phyloP scores from a whole-genome alignment of 1,140 invertebrate species.

The Steinernema feltiae region DNA sequence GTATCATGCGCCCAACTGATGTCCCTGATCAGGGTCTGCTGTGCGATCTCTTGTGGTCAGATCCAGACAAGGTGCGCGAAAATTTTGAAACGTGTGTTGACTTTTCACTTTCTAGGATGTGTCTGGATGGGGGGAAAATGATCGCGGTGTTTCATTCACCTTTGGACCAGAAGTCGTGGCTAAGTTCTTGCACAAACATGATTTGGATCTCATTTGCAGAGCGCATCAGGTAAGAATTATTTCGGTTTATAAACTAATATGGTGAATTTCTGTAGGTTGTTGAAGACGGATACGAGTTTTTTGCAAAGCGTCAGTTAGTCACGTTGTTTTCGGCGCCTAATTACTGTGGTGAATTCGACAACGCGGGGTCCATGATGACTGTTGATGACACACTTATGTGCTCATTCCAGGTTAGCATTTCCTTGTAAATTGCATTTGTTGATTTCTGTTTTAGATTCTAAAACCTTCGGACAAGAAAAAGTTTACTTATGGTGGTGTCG shows the following conservation, averaged over 20 bases:
- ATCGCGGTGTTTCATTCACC: constrained; percentile 64
- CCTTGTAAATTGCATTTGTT: neutral
- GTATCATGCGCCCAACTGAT: constrained; percentile 64
- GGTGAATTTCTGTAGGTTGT: constrained; percentile 72
- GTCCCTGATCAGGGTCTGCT: constrained; percentile 65
- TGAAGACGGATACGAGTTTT: constrained; percentile 97
- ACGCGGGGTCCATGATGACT: constrained; percentile 99
- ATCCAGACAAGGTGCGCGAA: constrained; percentile 48
- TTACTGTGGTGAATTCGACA: constrained; percentile 99
- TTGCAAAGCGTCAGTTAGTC: constrained; percentile 92
- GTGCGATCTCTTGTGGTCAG: constrained; percentile 65
- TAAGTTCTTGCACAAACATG: constrained; percentile 65
- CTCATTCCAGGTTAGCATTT: constrained; percentile 68
- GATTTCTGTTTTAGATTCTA: constrained; percentile 58
- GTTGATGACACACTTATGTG: constrained; percentile 99
- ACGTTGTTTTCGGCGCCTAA: constrained; percentile 92
- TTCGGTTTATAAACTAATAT: constrained; percentile 16
- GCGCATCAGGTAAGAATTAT: constrained; percentile 59
- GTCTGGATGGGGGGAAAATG: constrained; percentile 65
- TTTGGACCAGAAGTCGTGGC: constrained; percentile 65
- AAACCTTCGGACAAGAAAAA: constrained; percentile 67
- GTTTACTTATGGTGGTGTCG: constrained; percentile 63
- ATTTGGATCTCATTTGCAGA: constrained; percentile 64
- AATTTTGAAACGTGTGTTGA: neutral
- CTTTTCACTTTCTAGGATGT: constrained; percentile 63